These are phyloP conservation scores for Unio delphinus DNA, from an alignment of 2,888 invertebrate genomes.

Conservation along the genomic window DNA sequence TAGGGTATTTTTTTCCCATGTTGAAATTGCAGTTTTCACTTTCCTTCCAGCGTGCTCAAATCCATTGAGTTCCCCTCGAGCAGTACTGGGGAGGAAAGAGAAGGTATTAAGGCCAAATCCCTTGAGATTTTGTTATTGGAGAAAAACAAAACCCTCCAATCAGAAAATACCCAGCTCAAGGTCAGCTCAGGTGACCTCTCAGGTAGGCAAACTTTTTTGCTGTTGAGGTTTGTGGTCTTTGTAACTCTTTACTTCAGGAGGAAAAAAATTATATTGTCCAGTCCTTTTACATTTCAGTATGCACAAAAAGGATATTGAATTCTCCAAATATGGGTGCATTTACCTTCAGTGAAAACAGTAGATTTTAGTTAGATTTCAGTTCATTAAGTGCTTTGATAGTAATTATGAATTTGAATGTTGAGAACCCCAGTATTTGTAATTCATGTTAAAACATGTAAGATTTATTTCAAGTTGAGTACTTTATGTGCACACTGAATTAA, in stretches of 20 bases:
- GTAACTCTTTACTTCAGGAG: conserved; percentile 4
- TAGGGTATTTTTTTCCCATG: neutral
- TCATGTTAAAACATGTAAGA: too few species aligned
- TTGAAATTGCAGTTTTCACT: neutral
- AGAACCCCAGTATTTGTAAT: too few species aligned
- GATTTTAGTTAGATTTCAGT: too few species aligned
- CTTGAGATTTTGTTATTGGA: conserved; percentile 85
- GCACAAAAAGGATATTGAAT: conserved; percentile 2
- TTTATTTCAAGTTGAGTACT: too few species aligned
- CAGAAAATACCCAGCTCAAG: conserved; percentile 75
- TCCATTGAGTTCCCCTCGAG: conserved; percentile 82
- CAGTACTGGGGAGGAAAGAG: conserved; percentile 68
- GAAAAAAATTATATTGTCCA: neutral
- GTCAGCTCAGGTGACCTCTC: conserved; percentile 70
- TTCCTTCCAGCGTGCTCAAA: conserved; percentile 80
- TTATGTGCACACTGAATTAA: too few species aligned
- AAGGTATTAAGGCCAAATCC: conserved; percentile 73
- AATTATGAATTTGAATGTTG: too few species aligned
- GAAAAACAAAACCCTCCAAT: conserved; percentile 81
- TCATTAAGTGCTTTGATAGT: too few species aligned
- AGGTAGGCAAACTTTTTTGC: conserved; percentile 61
- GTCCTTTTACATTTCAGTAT: conserved; percentile 1
- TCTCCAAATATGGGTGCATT: too few species aligned
- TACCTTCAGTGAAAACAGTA: too few species aligned
- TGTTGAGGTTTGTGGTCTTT: conserved; percentile 3